These are phyloP conservation scores for Pogonophryne albipinna DNA, from an alignment of 2,797 vertebrate genomes.

Conservation along the genomic window DNA sequence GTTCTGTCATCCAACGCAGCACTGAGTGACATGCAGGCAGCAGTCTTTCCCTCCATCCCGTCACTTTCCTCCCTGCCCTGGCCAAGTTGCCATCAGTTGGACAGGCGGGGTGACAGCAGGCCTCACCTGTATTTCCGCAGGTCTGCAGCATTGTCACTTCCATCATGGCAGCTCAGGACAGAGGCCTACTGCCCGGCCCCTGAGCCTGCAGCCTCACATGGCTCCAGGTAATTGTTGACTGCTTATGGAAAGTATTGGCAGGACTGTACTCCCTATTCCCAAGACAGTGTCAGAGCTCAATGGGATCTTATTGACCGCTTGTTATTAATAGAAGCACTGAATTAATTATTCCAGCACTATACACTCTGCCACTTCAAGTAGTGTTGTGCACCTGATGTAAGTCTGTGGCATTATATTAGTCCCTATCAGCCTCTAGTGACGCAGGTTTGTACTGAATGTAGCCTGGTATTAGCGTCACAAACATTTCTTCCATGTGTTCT, in stretches of 20 bases:
- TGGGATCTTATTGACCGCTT: conserved; percentile 55
- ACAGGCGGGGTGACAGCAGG: conserved; percentile 74
- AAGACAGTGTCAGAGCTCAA: conserved; percentile 51
- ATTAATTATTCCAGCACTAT: conserved; percentile 50
- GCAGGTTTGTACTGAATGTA: conserved; percentile 10
- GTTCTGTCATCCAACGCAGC: conserved; percentile 81
- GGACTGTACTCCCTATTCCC: conserved; percentile 41
- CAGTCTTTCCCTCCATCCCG: conserved; percentile 50
- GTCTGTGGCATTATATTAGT: conserved; percentile 29
- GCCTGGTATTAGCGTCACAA: conserved; percentile 1
- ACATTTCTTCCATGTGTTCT: not conserved
- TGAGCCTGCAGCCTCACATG: conserved; percentile 56
- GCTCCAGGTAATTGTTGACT: conserved; percentile 66
- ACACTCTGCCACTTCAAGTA: conserved; percentile 33
- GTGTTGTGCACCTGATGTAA: conserved; percentile 5
- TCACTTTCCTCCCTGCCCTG: conserved; percentile 49
- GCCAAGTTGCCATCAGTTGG: conserved; percentile 69
- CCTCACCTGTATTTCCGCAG: conserved; percentile 68
- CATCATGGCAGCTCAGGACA: conserved; percentile 69
- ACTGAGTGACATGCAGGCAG: conserved; percentile 80
- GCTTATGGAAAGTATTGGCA: conserved; percentile 57
- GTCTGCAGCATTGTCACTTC: conserved; percentile 70
- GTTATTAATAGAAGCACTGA: conserved; percentile 63
- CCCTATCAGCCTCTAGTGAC: conserved; percentile 10
- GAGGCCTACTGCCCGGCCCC: conserved; percentile 53